These are phyloP conservation scores for Mus spretus DNA, from an alignment of 2,797 vertebrate genomes.

Conservation along the genomic window DNA sequence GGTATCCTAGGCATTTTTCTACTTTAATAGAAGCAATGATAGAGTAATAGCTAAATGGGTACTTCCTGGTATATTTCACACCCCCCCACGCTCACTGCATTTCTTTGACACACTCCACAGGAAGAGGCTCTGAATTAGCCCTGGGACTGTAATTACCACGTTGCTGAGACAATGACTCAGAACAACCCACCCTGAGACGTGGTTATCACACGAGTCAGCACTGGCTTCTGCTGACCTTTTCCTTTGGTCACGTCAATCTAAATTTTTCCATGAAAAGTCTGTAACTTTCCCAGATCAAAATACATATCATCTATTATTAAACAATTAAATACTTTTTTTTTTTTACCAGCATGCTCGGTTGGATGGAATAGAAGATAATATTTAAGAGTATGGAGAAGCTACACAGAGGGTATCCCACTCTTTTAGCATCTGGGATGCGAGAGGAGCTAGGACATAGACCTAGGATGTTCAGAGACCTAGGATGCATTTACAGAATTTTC, in stretches of 20 bases:
- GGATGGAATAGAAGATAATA: background rate
- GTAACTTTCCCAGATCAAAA: background rate
- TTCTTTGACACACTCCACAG: background rate
- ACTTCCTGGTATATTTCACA: constrained; percentile 27
- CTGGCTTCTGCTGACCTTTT: constrained; percentile 27
- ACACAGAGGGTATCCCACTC: background rate
- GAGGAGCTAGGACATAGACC: background rate
- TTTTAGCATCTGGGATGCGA: background rate
- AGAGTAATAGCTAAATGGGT: background rate
- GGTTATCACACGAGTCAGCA: constrained; percentile 37
- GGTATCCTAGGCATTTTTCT: background rate
- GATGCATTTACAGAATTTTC: background rate
- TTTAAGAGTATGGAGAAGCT: background rate
- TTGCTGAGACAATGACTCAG: background rate
- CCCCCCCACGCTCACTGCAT: background rate
- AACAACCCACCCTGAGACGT: background rate
- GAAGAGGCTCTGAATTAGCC: constrained; percentile 49
- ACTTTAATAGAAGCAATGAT: constrained; percentile 18
- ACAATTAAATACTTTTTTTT: background rate
- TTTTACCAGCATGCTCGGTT: background rate
- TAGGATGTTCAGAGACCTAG: background rate
- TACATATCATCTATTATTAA: background rate
- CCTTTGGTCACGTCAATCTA: background rate
- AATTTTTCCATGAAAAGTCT: constrained; percentile 17
- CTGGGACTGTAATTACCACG: constrained; percentile 47